Evolutionary conservation across 2,113 vertebrate genomes (phyloP).

Genomic region (Ornithorhynchus anatinus): DNA sequence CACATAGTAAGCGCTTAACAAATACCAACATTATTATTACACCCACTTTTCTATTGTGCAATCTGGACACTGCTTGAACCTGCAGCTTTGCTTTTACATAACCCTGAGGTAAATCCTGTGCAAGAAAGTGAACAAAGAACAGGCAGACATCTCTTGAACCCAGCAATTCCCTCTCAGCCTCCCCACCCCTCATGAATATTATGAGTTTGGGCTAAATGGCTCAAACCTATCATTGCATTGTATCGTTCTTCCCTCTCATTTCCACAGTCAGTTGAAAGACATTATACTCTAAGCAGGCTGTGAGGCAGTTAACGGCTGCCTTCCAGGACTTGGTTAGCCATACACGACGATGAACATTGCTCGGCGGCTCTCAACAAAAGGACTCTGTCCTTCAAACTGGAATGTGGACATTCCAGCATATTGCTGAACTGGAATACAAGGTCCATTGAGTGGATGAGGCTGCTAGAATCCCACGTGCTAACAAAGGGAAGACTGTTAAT

Average conservation of each 20-base stretch:
- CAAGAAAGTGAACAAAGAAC: too few species aligned
- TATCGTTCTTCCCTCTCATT: conserved; percentile 24
- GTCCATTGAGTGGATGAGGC: neutral
- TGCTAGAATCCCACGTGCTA: neutral
- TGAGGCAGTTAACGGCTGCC: conserved; percentile 26
- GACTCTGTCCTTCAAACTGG: conserved; percentile 35
- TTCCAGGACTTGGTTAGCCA: conserved; percentile 27
- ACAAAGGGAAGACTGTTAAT: neutral
- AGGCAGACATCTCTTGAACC: too few species aligned
- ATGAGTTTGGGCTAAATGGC: neutral
- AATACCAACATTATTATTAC: too few species aligned
- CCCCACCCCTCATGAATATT: neutral
- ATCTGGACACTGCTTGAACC: too few species aligned
- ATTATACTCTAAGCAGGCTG: conserved; percentile 49
- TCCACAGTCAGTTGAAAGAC: conserved; percentile 13
- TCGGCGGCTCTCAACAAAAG: conserved; percentile 40
- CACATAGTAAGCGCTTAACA: too few species aligned
- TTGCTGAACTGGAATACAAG: conserved; percentile 35
- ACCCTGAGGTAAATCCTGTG: too few species aligned
- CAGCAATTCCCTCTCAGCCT: too few species aligned
- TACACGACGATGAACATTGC: conserved; percentile 49
- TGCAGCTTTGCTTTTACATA: too few species aligned
- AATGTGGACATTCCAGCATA: conserved; percentile 47
- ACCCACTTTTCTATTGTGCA: too few species aligned
- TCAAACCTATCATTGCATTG: neutral